Percentiles rank a stretch among this genome's conserved stretches.
Conservation (phyloP, 2,113 vertebrate genomes). For the Clupea harengus region DNA sequence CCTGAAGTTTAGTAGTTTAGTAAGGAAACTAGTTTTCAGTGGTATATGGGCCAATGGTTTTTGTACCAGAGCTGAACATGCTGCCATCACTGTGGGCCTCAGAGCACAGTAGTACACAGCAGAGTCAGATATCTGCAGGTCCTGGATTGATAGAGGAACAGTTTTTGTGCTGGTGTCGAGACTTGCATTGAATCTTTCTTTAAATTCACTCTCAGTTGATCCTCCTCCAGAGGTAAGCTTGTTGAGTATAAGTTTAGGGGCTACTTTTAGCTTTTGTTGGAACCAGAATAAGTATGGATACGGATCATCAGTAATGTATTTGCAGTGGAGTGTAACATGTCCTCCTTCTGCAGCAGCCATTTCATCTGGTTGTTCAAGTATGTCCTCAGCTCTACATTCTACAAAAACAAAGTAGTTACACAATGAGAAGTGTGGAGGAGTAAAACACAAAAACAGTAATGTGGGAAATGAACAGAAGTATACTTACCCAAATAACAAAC, state of each 20-base stretch:
- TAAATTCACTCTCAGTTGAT: not conserved
- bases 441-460: not conserved
- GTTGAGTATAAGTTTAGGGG: conserved; percentile 22
- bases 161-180: not conserved
- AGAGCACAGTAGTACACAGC: conserved; percentile 24
- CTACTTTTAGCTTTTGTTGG: not conserved
- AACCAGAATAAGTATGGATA: conserved; percentile 24
- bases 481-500: not conserved
- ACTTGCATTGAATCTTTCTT: conserved; percentile 23
- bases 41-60: not conserved
- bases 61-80: not conserved
- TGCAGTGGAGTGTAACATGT: conserved; percentile 22
- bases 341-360: not conserved
- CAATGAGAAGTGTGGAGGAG: not conserved
- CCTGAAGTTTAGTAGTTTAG: no score
- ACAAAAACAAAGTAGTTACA: not conserved
- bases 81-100: conserved; percentile 2
- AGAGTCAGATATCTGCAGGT: not conserved
- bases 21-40: no score
- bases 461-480: not conserved
- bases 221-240: not conserved
- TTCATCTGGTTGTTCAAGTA: not conserved
- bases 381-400: conserved; percentile 26
- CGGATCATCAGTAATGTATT: conserved; percentile 6
- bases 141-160: not conserved